phyloP scores from a whole-genome alignment of 2,797 vertebrate species.

The Falco cherrug region DNA sequence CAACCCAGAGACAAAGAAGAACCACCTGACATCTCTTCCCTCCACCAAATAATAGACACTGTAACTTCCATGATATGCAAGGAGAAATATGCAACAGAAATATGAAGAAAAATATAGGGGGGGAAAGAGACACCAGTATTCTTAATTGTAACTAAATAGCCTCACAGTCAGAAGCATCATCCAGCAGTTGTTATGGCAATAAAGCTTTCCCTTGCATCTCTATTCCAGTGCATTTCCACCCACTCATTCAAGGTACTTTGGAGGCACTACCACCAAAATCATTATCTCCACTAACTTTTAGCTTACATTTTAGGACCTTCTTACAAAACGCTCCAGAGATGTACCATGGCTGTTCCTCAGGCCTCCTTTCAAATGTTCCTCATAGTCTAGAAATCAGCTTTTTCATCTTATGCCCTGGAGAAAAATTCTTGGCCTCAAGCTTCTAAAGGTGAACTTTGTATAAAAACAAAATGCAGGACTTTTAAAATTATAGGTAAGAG shows the following conservation, averaged over 20 bases:
- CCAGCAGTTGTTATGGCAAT: slow-evolving; percentile 51
- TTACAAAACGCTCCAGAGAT: neutral
- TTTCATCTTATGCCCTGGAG: neutral
- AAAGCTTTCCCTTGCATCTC: slow-evolving; percentile 23
- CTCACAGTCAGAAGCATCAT: neutral
- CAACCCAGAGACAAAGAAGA: neutral
- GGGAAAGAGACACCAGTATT: neutral
- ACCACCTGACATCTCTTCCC: neutral
- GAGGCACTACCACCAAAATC: slow-evolving; percentile 6
- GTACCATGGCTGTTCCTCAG: neutral
- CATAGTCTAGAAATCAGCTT: neutral
- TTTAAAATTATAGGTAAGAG: neutral
- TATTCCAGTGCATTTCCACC: slow-evolving; percentile 26
- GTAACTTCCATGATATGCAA: neutral
- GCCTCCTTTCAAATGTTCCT: neutral
- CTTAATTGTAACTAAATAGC: slow-evolving; percentile 27
- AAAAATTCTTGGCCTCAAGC: neutral
- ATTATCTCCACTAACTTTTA: neutral
- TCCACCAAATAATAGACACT: neutral
- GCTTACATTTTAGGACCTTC: neutral
- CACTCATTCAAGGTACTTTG: slow-evolving; percentile 1
- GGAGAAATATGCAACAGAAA: neutral
- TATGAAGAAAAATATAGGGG: neutral
- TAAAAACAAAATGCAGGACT: neutral
- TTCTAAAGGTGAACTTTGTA: neutral